phyloP scores from a whole-genome alignment of 2,888 invertebrate species.

The Odiellus spinosus region DNA sequence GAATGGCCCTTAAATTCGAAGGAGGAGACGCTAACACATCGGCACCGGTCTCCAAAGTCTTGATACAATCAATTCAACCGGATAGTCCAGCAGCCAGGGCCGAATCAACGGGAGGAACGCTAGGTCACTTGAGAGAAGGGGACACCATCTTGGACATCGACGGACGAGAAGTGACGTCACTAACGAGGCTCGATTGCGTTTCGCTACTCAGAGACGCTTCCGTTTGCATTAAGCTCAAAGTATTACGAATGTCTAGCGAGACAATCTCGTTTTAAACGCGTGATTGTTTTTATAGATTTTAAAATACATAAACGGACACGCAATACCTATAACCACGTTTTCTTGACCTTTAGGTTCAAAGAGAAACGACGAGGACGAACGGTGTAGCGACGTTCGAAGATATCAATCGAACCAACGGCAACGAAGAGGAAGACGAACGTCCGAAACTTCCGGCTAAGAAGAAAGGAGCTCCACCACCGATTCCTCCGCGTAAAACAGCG shows the following conservation, averaged over 20 bases:
- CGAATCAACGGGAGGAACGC: conserved; percentile 56
- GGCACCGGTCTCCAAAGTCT: conserved; percentile 52
- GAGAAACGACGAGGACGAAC: background rate
- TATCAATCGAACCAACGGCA: background rate
- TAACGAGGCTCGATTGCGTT: conserved; percentile 76
- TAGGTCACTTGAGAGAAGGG: conserved; percentile 68
- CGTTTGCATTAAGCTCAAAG: conserved; percentile 31
- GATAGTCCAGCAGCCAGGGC: conserved; percentile 77
- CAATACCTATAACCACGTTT: no score
- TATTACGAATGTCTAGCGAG: background rate
- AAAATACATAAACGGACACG: no score
- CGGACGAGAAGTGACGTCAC: conserved; percentile 52
- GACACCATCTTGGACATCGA: conserved; percentile 81
- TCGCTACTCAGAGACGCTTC: conserved; percentile 67
- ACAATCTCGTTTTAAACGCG: no score
- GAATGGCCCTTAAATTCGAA: conserved; percentile 80
- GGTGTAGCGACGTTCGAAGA: background rate
- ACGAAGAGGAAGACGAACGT: background rate
- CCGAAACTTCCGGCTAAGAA: conserved; percentile 1
- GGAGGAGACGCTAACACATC: conserved; percentile 69
- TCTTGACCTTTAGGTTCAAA: no score
- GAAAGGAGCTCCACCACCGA: conserved; percentile 46
- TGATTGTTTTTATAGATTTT: no score
- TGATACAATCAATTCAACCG: conserved; percentile 73
- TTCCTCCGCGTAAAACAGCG: conserved; percentile 56